phyloP scores from a whole-genome alignment of 2,888 invertebrate species.

The Caenorhabditis wallacei region DNA sequence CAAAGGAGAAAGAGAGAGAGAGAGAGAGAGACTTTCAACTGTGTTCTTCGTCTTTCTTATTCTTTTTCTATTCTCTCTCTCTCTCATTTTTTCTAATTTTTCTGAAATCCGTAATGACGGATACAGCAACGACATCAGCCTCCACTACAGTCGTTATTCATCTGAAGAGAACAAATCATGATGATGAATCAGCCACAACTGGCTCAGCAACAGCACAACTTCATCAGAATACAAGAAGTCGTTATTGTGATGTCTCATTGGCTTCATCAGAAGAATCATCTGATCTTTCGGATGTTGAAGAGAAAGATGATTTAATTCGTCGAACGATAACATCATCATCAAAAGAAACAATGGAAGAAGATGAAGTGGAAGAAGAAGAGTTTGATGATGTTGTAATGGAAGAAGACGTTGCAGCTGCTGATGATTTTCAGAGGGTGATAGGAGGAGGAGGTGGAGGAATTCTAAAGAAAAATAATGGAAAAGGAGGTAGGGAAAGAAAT shows the following conservation, averaged over 20 bases:
- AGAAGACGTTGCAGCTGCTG: conserved; percentile 34
- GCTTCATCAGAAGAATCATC: conserved; percentile 73
- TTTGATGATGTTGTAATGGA: conserved; percentile 61
- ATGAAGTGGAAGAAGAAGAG: conserved; percentile 55
- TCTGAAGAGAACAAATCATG: conserved; percentile 38
- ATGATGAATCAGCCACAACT: conserved; percentile 16
- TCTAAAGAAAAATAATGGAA: conserved; percentile 54
- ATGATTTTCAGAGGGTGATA: conserved; percentile 1
- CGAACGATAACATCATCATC: conserved; percentile 48
- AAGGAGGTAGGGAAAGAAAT: too few species aligned
- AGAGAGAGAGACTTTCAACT: not conserved
- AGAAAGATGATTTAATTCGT: conserved; percentile 41
- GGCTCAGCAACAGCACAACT: conserved; percentile 39
- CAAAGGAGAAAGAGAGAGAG: not conserved
- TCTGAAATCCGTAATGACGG: conserved; percentile 12
- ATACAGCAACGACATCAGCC: conserved; percentile 44
- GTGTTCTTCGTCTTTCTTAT: not conserved
- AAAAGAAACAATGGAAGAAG: conserved; percentile 58
- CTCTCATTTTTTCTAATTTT: conserved; percentile 18
- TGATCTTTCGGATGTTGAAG: conserved; percentile 64
- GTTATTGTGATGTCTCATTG: conserved; percentile 61
- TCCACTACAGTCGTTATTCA: conserved; percentile 67
- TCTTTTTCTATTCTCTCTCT: not conserved
- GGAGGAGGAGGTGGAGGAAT: conserved; percentile 45
- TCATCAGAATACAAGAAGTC: conserved; percentile 11